Evolutionary conservation across 2,113 vertebrate genomes (phyloP).

Genomic region (Gopherus evgoodei): DNA sequence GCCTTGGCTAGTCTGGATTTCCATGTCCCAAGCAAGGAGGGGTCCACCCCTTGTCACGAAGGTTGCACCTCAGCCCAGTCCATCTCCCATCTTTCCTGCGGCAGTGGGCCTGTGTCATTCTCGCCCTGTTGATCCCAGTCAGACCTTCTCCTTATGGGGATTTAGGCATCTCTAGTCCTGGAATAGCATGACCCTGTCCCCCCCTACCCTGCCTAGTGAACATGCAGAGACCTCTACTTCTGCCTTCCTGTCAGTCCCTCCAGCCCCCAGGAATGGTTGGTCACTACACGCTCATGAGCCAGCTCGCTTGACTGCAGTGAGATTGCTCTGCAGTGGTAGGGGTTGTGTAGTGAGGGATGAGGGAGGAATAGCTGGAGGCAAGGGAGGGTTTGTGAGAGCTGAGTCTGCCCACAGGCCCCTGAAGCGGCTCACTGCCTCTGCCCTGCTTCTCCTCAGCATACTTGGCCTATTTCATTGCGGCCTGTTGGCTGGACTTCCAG

Average conservation of each 20-base stretch:
- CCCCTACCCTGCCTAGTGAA: neutral
- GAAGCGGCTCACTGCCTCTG: fast-evolving
- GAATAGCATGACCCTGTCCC: neutral
- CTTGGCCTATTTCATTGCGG: slow-evolving; percentile 86
- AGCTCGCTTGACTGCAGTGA: neutral
- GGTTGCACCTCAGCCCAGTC: neutral
- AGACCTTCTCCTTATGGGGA: neutral
- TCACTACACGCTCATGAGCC: neutral
- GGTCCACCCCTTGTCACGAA: fast-evolving
- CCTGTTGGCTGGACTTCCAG: slow-evolving; percentile 89
- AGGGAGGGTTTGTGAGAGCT: neutral
- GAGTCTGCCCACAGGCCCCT: fast-evolving
- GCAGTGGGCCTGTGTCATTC: neutral
- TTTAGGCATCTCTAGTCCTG: neutral
- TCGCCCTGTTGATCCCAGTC: neutral
- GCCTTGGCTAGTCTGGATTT: neutral
- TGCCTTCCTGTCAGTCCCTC: neutral
- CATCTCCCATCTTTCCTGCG: neutral
- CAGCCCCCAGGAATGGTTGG: neutral
- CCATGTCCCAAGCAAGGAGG: neutral
- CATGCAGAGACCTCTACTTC: neutral
- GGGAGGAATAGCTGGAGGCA: neutral
- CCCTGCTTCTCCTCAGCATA: slow-evolving; percentile 80
- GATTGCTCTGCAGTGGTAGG: neutral
- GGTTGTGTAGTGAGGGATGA: neutral